phyloP scores from a whole-genome alignment of 2,888 invertebrate species.

The Busseola fusca region DNA sequence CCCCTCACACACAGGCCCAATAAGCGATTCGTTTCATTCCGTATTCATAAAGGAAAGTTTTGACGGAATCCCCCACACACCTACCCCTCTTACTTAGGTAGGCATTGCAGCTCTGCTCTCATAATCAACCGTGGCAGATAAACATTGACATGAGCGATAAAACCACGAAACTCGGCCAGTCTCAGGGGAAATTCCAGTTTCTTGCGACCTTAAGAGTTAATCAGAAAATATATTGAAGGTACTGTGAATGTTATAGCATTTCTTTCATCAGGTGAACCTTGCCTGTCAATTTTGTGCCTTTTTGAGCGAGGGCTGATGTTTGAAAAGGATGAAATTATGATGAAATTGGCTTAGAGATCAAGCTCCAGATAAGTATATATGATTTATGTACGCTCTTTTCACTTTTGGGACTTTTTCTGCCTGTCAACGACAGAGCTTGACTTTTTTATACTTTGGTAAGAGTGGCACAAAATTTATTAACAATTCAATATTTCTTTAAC shows the following conservation, averaged over 20 bases:
- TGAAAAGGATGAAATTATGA: constrained; percentile 52
- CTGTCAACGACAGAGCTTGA: constrained; percentile 16
- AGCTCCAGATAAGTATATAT: constrained; percentile 39
- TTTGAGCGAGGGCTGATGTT: constrained; percentile 41
- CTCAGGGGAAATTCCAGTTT: constrained; percentile 76
- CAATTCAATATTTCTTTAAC: constrained; percentile 24
- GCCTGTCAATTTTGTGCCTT: constrained; percentile 51
- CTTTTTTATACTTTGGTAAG: constrained; percentile 3
- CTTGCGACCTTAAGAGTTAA: constrained; percentile 69
- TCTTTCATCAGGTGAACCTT: constrained; percentile 62
- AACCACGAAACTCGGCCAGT: constrained; percentile 68
- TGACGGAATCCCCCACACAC: constrained; percentile 31
- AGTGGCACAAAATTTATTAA: background rate
- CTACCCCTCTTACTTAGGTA: constrained; percentile 6
- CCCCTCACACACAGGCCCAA: constrained; percentile 21
- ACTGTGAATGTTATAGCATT: constrained; percentile 49
- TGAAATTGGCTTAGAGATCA: constrained; percentile 36
- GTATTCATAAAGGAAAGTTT: constrained; percentile 58
- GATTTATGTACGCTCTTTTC: constrained; percentile 40
- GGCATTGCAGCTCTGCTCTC: constrained; percentile 45
- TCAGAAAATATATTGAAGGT: constrained; percentile 69
- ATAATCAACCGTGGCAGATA: constrained; percentile 65
- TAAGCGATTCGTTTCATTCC: constrained; percentile 45
- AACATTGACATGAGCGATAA: constrained; percentile 73
- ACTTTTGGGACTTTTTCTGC: constrained; percentile 18